phyloP scores from a whole-genome alignment of 2,113 vertebrate species.

The Todiramphus saurophagus region DNA sequence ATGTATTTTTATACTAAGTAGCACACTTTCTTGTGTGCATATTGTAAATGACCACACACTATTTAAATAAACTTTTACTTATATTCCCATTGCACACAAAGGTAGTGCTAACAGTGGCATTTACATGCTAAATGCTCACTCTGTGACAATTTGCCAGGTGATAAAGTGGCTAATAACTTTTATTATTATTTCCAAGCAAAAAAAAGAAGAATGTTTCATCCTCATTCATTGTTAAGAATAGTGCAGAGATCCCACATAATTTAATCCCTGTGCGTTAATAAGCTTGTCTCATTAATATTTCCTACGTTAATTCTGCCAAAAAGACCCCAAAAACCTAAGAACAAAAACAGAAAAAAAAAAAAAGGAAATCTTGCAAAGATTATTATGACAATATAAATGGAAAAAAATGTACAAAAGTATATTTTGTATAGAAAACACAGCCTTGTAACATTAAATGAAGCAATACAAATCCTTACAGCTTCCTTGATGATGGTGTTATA shows the following conservation, averaged over 20 bases:
- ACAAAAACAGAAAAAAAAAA: neutral
- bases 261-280: slow-evolving; percentile 30
- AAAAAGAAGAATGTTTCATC: slow-evolving; percentile 45
- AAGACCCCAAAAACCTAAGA: neutral
- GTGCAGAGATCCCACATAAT: slow-evolving; percentile 41
- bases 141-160: slow-evolving; percentile 47
- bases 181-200: slow-evolving; percentile 49
- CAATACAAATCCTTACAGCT: slow-evolving; percentile 61
- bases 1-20: neutral
- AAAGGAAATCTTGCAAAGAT: slow-evolving; percentile 28
- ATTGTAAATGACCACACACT: neutral
- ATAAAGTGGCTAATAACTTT: slow-evolving; percentile 61
- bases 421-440: slow-evolving; percentile 46
- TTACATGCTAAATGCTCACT: slow-evolving; percentile 45
- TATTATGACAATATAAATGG: slow-evolving; percentile 65
- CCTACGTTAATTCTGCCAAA: slow-evolving; percentile 29
- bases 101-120: neutral
- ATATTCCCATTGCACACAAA: slow-evolving; percentile 5
- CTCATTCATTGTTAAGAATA: slow-evolving; percentile 30
- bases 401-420: slow-evolving; percentile 61
- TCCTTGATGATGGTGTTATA: slow-evolving; percentile 37
- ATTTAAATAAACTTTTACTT: slow-evolving; percentile 1
- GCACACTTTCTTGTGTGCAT: neutral
- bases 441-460: slow-evolving; percentile 71
- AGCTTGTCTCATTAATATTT: slow-evolving; percentile 36